Percentiles rank a stretch among this genome's conserved stretches.
Conservation (phyloP, 2,888 invertebrate species). For the Epirrita christyi region DNA sequence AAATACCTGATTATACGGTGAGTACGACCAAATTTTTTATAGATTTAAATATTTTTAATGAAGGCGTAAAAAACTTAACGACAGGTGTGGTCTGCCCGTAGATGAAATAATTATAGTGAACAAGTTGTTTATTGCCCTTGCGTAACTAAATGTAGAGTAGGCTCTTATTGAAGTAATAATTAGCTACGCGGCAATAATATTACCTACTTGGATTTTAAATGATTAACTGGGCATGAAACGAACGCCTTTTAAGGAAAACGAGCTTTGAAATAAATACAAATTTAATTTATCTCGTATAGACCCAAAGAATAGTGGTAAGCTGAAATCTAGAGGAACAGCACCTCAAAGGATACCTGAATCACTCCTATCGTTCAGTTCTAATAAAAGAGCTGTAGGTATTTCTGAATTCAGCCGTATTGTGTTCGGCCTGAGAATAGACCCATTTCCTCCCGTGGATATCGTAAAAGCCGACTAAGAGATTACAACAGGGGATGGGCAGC, state of each 20-base stretch:
- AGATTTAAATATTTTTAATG: constrained; percentile 19
- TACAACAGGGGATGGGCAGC: too few species aligned
- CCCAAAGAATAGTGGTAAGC: too few species aligned
- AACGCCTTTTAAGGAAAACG: constrained; percentile 22
- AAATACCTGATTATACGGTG: constrained; percentile 43
- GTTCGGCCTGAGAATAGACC: too few species aligned
- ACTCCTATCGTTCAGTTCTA: too few species aligned
- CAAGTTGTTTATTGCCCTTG: constrained; percentile 36
- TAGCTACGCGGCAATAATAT: constrained; percentile 21
- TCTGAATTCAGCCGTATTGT: too few species aligned
- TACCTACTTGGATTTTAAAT: constrained; percentile 24
- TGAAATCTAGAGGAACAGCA: too few species aligned
- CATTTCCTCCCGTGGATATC: too few species aligned
- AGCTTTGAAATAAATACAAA: constrained; percentile 22
- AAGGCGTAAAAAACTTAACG: constrained; percentile 28
- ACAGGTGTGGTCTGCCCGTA: constrained; percentile 43
- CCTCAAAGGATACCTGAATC: too few species aligned
- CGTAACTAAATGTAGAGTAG: constrained; percentile 35
- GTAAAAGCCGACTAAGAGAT: too few species aligned
- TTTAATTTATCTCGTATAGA: neutral
- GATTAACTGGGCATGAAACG: constrained; percentile 27
- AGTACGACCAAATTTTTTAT: constrained; percentile 38
- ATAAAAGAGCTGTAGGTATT: too few species aligned
- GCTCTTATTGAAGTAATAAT: constrained; percentile 27
- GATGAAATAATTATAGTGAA: constrained; percentile 43